Evolutionary conservation across 2,888 invertebrate genomes (phyloP).

Genomic region (Oeneis ivallda): DNA sequence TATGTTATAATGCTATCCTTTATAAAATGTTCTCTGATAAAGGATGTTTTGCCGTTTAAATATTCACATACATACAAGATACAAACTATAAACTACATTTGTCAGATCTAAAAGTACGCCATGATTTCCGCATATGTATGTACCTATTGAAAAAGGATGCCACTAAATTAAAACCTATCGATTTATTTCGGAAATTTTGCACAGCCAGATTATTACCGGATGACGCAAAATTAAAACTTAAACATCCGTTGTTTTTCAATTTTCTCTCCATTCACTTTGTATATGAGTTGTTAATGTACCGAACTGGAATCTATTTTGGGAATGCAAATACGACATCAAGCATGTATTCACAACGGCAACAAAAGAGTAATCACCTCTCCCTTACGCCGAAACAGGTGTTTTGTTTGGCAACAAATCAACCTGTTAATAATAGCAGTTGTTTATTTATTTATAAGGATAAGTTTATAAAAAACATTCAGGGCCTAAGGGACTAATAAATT

Average conservation of each 20-base stretch:
- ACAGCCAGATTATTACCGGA: too few relatives aligned
- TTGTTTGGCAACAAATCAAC: slow-evolving; percentile 34
- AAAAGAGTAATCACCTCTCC: slow-evolving; percentile 15
- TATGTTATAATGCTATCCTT: too few relatives aligned
- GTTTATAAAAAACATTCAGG: neutral
- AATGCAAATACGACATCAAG: slow-evolving; percentile 14
- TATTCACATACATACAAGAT: too few relatives aligned
- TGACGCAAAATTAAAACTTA: neutral
- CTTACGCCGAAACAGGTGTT: slow-evolving; percentile 37
- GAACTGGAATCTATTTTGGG: slow-evolving; percentile 27
- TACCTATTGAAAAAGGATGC: too few relatives aligned
- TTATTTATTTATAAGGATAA: slow-evolving; percentile 17
- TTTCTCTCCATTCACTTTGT: slow-evolving; percentile 20
- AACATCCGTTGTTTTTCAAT: slow-evolving; percentile 22
- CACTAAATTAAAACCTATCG: too few relatives aligned
- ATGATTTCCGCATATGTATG: too few relatives aligned
- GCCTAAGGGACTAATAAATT: neutral
- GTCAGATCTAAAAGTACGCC: too few relatives aligned
- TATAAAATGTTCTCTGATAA: too few relatives aligned
- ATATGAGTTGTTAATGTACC: slow-evolving; percentile 22
- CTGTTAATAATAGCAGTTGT: slow-evolving; percentile 19
- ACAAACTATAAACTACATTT: too few relatives aligned
- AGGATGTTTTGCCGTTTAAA: too few relatives aligned
- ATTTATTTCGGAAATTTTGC: too few relatives aligned
- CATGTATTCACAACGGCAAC: slow-evolving; percentile 26